These are phyloP conservation scores for Amphimallon solstitiale DNA, from an alignment of 2,888 invertebrate species.

Conservation along the genomic window DNA sequence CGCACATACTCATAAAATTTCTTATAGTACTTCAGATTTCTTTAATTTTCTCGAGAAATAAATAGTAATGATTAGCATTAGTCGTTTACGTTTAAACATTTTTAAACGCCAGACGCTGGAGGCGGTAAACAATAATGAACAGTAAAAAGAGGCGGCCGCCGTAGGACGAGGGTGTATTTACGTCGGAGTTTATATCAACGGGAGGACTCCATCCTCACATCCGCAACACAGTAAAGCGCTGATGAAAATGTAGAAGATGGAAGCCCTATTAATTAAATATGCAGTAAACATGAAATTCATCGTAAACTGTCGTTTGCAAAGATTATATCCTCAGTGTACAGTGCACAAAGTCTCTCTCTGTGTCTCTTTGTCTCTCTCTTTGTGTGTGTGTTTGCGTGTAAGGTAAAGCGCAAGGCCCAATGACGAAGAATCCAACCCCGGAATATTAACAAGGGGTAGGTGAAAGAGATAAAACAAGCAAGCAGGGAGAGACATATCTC, in stretches of 20 bases:
- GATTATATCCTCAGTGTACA: constrained; percentile 54
- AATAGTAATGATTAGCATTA: neutral
- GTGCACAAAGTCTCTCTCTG: too few relatives aligned
- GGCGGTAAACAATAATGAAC: constrained; percentile 42
- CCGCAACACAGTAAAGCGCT: neutral
- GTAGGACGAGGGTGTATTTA: constrained; percentile 18
- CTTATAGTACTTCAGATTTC: too few relatives aligned
- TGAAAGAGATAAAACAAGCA: constrained; percentile 39
- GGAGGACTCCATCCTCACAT: constrained; percentile 25
- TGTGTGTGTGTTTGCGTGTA: constrained; percentile 41
- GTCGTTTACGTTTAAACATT: constrained; percentile 44
- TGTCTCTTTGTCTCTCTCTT: too few relatives aligned
- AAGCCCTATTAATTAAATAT: constrained; percentile 60
- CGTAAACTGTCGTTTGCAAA: constrained; percentile 54
- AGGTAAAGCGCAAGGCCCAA: constrained; percentile 47
- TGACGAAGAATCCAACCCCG: constrained; percentile 48
- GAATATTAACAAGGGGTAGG: constrained; percentile 55
- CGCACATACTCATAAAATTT: too few relatives aligned
- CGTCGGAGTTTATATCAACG: constrained; percentile 36
- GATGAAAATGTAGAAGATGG: constrained; percentile 39
- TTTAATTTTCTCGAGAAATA: too few relatives aligned
- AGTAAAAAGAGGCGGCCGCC: constrained; percentile 20
- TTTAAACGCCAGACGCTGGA: constrained; percentile 40
- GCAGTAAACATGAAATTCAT: constrained; percentile 61
- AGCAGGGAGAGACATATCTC: constrained; percentile 44